Evolutionary conservation across 2,113 vertebrate species (phyloP).

Genomic region (Athene noctua): DNA sequence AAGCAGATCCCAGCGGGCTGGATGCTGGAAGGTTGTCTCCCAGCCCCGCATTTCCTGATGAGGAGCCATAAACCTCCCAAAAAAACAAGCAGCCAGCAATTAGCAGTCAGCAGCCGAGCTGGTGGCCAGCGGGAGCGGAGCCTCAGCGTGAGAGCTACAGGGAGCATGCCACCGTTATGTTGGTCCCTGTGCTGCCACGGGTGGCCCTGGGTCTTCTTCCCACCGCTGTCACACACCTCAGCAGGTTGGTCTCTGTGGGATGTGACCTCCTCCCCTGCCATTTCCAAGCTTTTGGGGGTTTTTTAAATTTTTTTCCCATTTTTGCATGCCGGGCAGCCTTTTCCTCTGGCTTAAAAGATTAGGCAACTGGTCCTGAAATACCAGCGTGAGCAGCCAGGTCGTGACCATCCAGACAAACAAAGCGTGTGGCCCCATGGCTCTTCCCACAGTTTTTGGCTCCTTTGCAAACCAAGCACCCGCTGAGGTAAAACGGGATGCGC

Average conservation of each 20-base stretch:
- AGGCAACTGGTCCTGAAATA: background rate
- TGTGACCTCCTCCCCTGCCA: background rate
- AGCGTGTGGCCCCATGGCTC: rapidly evolving
- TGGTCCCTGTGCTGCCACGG: background rate
- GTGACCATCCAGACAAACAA: background rate
- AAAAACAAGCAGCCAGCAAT: background rate
- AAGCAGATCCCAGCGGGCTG: background rate
- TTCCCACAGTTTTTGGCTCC: background rate
- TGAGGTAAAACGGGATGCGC: rapidly evolving
- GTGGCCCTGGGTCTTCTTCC: background rate
- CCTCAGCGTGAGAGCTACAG: background rate
- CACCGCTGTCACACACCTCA: background rate
- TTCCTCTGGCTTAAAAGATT: background rate
- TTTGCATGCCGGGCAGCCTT: background rate
- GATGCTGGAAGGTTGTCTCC: background rate
- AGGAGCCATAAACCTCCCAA: background rate
- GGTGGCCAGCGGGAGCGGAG: background rate
- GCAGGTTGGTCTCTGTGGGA: background rate
- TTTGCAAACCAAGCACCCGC: background rate
- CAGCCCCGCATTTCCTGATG: background rate
- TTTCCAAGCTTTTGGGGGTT: too few species aligned
- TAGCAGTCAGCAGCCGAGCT: background rate
- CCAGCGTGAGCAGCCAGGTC: background rate
- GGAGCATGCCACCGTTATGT: background rate
- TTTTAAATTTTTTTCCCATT: background rate